Evolutionary conservation across 2,113 vertebrate genomes (phyloP), one percentile per base, ranked within the genome.

Genomic region (Cheilinus undulatus): DNA sequence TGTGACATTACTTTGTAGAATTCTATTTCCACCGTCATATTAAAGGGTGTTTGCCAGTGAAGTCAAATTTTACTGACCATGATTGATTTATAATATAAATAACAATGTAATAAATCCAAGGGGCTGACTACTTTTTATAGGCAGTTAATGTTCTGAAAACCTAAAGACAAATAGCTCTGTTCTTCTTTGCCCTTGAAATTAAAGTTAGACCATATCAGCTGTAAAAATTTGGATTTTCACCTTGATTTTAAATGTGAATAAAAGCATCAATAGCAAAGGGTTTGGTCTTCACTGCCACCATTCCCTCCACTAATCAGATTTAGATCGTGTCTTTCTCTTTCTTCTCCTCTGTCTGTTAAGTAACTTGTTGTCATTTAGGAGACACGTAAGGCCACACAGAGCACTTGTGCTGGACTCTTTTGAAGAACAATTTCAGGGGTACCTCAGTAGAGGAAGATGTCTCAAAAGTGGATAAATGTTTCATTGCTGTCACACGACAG

Each of bases 391-490:
- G 24, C 60, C 69, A 36, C 23, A 42, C 42, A 56, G 48, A 30
- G 54, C 49, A 34, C 46, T 59, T 74, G 50, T 34, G 59, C 52
- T 34, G 27, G 78, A 79, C 58, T 42, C 60, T 57, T 76, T 76
- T 52, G 78, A 82, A 75, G 70, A 74, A 81, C 69, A 79, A 67
- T 82, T 86, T 84, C 28, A 19, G 60, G 32, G n/a, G 32, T 30
- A 62, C 17, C 52, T 53, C 38, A 1, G 24, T 58, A 23, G 23
- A 46, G 49, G 63, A 15, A 42, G 60, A 45, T n/a, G 3, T 69
- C 48, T 75, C 76, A 59, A 48, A 59, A 75, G 64, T 72, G 65
- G 65, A 86, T 87, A 69, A 82, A 86, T 88, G 72, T 86, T 84
- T 88, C 64, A 80, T 80, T 69, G 63, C 65, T 83, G 70, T 42